Base-by-base conservation (phyloP, 2,113 vertebrate species). In the Beaufortia kweichowensis region DNA sequence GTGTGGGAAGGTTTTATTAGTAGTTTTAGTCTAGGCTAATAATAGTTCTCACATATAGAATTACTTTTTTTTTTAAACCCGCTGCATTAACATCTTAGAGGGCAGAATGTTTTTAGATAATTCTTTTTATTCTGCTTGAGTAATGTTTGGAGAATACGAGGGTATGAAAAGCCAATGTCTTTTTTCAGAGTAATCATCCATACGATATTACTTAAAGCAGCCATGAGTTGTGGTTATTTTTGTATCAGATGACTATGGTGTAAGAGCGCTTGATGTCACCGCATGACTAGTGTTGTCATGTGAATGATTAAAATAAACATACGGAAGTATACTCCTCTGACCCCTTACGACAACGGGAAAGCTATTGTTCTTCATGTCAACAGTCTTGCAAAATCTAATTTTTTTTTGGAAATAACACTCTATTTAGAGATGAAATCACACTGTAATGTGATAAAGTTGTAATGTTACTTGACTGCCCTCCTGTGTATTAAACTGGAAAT, bases 271-370 rank as follows among this genome's bases (percentile, higher is more conserved):
- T 67, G 24, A 67, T 53, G 48, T 55, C 29, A 55, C 15, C 15
- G n/a, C 29, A 55, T 69, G 28, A 69, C 48, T 23, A 6, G n/a
- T 69, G 67, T 56, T 55, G 29, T 69, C 67, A 56, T 69, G 67
- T 69, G 67, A 56, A 69, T 24, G 28, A 11, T 69, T 55, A 55
- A 69, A 69, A 56, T 69, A 69, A 56, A 56, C 26, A 2, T 17
- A 31, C 29, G 10, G 14, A 55, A 0, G 29, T 17, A 69, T 55
- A 17, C 12, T 31, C n/a, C 17, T 46, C 23, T 55, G 12, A 53
- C 48, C 6, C 6, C 21, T n/a, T 33, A 50, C 2, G 23, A 69
- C 48, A 55, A 17, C 7, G n/a, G 33, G 48, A 19, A 69, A 64
- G 55, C 28, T 8, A 33, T 23, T 33, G 10, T 69, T 29, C 19